Conservation (phyloP, 2,797 vertebrate species). For the Pristis pectinata region DNA sequence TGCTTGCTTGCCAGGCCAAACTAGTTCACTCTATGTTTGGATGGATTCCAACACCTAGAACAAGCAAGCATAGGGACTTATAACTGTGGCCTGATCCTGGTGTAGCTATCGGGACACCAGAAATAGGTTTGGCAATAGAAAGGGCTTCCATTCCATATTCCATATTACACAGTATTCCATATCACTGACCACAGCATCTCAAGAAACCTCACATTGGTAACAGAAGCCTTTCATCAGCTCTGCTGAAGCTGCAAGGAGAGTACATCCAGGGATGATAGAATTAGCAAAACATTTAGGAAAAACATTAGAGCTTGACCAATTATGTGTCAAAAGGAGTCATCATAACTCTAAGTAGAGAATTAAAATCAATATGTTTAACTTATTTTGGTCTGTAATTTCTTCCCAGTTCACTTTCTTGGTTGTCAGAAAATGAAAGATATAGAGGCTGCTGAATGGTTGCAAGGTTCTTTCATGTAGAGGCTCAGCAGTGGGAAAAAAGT, state of each 20-base stretch:
- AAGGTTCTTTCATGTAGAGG: neutral
- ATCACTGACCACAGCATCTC: neutral
- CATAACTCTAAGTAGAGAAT: neutral
- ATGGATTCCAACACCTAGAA: neutral
- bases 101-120: neutral
- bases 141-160: neutral
- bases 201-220: neutral
- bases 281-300: neutral
- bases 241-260: neutral
- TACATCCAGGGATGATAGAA: neutral
- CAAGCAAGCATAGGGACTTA: neutral
- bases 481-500: neutral
- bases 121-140: neutral
- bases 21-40: neutral
- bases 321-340: neutral
- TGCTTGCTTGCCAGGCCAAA: neutral
- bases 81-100: neutral
- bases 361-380: neutral
- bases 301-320: neutral
- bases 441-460: neutral
- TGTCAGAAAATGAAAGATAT: neutral
- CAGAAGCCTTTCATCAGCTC: neutral
- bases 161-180: neutral
- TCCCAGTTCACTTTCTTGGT: neutral
- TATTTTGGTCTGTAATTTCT: neutral